Percentiles rank a stretch among this genome's conserved stretches.
These are phyloP conservation scores for Cliona cf. orientalis DNA, from an alignment of 37 sponge, comb jelly and placozoan species.

Conservation along the genomic window DNA sequence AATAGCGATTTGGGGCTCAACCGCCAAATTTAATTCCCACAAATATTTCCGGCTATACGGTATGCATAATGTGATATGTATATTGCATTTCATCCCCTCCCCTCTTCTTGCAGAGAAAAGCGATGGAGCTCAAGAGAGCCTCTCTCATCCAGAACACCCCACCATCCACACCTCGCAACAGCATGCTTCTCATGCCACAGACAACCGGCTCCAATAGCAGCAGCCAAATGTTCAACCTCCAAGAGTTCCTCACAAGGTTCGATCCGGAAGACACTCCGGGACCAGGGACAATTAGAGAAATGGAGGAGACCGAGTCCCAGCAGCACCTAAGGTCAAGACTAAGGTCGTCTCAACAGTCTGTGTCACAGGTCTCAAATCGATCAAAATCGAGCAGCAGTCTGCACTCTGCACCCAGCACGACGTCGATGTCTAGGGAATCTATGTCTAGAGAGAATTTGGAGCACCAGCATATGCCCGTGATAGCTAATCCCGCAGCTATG, in stretches of 20 bases:
- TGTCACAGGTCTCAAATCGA: conserved; percentile 12
- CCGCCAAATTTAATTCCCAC: too few species aligned
- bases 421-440: neutral
- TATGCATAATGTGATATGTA: too few species aligned
- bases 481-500: neutral
- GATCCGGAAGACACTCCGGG: conserved; percentile 8
- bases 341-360: conserved; percentile 15
- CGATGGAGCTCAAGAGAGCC: conserved; percentile 71
- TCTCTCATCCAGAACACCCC: conserved; percentile 50
- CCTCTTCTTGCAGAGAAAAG: conserved; percentile 26
- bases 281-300: conserved; percentile 48
- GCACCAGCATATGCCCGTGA: neutral
- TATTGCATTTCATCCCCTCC: neutral
- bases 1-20: too few species aligned
- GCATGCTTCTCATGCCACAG: conserved; percentile 35
- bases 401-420: conserved; percentile 19
- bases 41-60: too few species aligned
- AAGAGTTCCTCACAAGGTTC: conserved; percentile 37
- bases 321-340: neutral
- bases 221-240: conserved; percentile 25
- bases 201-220: conserved; percentile 1
- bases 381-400: conserved; percentile 23
- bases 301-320: conserved; percentile 24
- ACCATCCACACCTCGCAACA: conserved; percentile 43
- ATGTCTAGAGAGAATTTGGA: too few species aligned